Percentiles rank a stretch among this genome's conserved stretches.
Conservation (phyloP, 1,140 invertebrate species). For the Palaemon carinicauda region DNA sequence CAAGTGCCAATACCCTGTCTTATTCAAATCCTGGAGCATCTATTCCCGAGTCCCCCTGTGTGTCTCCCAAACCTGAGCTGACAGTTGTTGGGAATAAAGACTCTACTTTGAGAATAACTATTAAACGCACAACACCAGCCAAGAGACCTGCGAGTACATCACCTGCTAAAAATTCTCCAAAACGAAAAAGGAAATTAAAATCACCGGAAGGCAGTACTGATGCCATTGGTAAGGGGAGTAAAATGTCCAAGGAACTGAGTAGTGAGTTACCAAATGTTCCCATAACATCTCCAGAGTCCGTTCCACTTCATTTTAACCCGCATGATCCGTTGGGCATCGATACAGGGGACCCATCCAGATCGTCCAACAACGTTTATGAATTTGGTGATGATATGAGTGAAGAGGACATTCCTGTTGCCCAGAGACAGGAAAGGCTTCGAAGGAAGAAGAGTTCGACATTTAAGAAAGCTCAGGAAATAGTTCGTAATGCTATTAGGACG, state of each 20-base stretch:
- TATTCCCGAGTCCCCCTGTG: neutral
- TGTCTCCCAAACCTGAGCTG: neutral
- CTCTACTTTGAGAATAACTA: conserved; percentile 34
- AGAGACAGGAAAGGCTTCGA: neutral
- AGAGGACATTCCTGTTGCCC: conserved; percentile 18
- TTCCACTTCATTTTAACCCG: conserved; percentile 33
- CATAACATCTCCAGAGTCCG: conserved; percentile 20
- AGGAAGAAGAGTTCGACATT: neutral
- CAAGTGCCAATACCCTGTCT: neutral
- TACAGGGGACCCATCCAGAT: neutral
- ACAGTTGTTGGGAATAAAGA: conserved; percentile 26
- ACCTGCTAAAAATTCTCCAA: neutral
- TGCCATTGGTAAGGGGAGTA: neutral
- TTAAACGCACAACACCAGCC: neutral
- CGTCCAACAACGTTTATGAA: conserved; percentile 20
- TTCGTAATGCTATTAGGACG: conserved; percentile 38
- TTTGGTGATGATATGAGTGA: conserved; percentile 43
- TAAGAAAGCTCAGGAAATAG: conserved; percentile 20
- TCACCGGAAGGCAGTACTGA: neutral
- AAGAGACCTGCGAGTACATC: conserved; percentile 14
- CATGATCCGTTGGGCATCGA: conserved; percentile 42
- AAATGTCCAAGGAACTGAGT: neutral
- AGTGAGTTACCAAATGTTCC: neutral
- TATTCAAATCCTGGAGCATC: neutral
- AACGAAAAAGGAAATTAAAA: conserved; percentile 5